A percentile compares a stretch with the other conserved stretches of the same genome.
Evolutionary conservation across 2,797 vertebrate genomes (phyloP).

Genomic region (Aselliscus stoliczkanus): DNA sequence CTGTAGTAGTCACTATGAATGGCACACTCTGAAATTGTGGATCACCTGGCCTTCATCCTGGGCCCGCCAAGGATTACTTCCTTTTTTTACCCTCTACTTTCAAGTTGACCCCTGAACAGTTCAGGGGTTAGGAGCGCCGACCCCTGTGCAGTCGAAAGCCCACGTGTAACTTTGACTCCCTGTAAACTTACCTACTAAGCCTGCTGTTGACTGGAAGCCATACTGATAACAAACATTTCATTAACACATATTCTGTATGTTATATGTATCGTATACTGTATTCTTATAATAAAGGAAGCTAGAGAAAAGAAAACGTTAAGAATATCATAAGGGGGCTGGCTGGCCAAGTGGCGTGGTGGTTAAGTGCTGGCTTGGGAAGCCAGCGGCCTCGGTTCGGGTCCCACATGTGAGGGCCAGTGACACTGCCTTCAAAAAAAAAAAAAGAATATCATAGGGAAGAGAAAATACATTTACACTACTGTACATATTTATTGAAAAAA

Average conservation of each 20-base stretch:
- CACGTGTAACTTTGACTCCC: background rate
- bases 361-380: no score
- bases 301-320: background rate
- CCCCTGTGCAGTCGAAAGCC: background rate
- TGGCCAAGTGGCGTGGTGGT: no score
- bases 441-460: background rate
- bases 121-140: background rate
- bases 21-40: no score
- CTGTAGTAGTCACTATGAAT: fast-evolving
- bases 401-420: no score
- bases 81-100: background rate
- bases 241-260: background rate
- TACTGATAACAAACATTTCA: background rate
- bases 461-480: background rate
- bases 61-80: background rate
- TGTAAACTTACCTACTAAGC: background rate
- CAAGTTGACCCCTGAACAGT: background rate
- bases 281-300: background rate
- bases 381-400: no score
- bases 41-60: background rate
- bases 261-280: no score
- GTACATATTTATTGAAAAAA: background rate
- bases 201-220: background rate
- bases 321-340: background rate
- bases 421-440: no score